phyloP scores from a whole-genome alignment of 2,797 vertebrate species.

The Australoheros facetus region DNA sequence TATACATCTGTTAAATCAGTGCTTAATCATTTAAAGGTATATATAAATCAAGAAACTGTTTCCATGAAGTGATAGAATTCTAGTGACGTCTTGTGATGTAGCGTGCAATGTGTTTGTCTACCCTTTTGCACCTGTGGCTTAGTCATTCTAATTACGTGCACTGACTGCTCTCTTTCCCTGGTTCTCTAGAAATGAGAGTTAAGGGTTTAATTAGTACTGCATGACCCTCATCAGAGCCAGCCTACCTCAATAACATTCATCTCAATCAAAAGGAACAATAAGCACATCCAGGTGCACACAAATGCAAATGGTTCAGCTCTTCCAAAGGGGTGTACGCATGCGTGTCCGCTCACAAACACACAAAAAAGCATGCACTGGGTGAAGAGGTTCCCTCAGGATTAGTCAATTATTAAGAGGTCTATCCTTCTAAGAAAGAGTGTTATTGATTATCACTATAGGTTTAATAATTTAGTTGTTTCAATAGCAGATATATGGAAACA shows the following conservation, averaged over 20 bases:
- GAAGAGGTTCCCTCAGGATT: conserved; percentile 81
- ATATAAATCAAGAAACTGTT: neutral
- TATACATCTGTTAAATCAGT: neutral
- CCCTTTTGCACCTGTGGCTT: conserved; percentile 62
- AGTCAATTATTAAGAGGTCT: conserved; percentile 95
- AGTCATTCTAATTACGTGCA: conserved; percentile 55
- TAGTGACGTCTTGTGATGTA: neutral
- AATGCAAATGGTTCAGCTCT: conserved; percentile 29
- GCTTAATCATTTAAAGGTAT: neutral
- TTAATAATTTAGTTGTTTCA: conserved; percentile 94
- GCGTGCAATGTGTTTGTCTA: conserved; percentile 38
- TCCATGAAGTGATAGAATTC: neutral
- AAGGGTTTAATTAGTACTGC: conserved; percentile 63
- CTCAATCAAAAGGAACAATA: conserved; percentile 57
- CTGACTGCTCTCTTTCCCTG: conserved; percentile 28
- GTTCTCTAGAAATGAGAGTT: conserved; percentile 49
- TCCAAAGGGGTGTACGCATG: neutral
- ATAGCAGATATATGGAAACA: conserved; percentile 77
- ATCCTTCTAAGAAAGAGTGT: conserved; percentile 89
- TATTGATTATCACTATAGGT: conserved; percentile 88
- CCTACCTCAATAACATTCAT: conserved; percentile 50
- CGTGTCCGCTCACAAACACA: neutral
- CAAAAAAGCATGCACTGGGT: conserved; percentile 25
- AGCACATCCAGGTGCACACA: conserved; percentile 56
- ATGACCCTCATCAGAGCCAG: conserved; percentile 63